Conservation (phyloP, 2,888 invertebrate species). For the Hyalella azteca region DNA sequence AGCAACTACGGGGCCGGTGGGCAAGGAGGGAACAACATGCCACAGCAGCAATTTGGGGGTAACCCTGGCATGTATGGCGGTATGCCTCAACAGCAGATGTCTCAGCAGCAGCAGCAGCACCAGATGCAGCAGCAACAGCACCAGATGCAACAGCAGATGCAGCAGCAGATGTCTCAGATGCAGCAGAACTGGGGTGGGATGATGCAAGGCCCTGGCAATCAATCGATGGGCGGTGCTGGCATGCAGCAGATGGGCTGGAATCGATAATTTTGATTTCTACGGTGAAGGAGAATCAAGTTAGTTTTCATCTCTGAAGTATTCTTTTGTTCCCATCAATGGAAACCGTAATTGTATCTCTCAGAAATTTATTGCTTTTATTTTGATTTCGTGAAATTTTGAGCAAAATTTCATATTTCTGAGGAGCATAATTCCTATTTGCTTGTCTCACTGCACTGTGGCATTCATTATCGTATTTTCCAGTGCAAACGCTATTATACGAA, state of each 20-base stretch:
- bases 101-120: background rate
- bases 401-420: too few species aligned
- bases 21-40: conserved; percentile 1
- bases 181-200: conserved; percentile 24
- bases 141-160: background rate
- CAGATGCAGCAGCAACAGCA: background rate
- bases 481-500: too few species aligned
- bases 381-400: too few species aligned
- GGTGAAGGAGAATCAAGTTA: too few species aligned
- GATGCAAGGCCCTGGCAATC: conserved; percentile 7
- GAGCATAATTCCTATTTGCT: too few species aligned
- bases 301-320: too few species aligned
- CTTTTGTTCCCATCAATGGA: too few species aligned
- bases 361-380: too few species aligned
- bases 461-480: too few species aligned
- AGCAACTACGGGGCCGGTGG: background rate
- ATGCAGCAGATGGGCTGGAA: conserved; percentile 27
- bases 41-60: background rate
- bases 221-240: conserved; percentile 5
- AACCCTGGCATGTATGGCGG: background rate
- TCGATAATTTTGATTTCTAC: background rate
- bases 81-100: background rate
- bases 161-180: background rate
- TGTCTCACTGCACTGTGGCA: too few species aligned
- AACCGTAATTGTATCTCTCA: too few species aligned